These are phyloP conservation scores for Chiloscyllium plagiosum DNA, from an alignment of 2,113 vertebrate genomes.

Conservation along the genomic window DNA sequence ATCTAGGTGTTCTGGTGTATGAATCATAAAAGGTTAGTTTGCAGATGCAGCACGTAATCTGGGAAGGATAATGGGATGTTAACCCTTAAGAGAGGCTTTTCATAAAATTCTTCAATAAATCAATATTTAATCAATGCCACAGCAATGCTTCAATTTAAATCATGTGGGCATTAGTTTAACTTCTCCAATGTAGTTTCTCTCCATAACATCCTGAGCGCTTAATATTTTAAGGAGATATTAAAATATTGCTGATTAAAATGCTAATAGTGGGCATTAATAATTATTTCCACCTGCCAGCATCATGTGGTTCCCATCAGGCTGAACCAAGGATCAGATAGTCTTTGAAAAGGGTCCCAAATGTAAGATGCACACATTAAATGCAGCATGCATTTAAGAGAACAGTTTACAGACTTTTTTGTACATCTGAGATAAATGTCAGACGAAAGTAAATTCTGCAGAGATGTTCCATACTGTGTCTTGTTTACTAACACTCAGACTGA, in stretches of 20 bases:
- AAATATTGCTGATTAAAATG: neutral
- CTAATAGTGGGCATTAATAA: neutral
- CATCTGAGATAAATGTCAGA: neutral
- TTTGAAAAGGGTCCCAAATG: neutral
- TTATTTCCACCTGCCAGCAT: neutral
- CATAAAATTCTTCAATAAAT: neutral
- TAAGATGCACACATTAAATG: neutral
- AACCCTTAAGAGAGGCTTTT: too few species aligned
- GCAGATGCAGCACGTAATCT: too few species aligned
- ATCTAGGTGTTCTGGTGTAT: too few species aligned
- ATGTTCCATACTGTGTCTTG: neutral
- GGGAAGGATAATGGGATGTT: too few species aligned
- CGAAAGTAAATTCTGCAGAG: neutral
- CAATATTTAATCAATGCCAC: neutral
- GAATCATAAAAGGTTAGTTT: too few species aligned
- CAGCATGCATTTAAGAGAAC: neutral
- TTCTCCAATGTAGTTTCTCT: neutral
- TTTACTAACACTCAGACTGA: neutral
- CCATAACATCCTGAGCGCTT: neutral
- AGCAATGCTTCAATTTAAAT: neutral
- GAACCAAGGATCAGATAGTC: neutral
- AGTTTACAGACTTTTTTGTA: neutral
- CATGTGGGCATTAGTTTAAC: neutral
- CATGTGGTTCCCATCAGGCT: neutral
- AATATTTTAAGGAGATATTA: neutral